phyloP scores from a whole-genome alignment of 2,797 vertebrate species.

The Cirrhinus molitorella region DNA sequence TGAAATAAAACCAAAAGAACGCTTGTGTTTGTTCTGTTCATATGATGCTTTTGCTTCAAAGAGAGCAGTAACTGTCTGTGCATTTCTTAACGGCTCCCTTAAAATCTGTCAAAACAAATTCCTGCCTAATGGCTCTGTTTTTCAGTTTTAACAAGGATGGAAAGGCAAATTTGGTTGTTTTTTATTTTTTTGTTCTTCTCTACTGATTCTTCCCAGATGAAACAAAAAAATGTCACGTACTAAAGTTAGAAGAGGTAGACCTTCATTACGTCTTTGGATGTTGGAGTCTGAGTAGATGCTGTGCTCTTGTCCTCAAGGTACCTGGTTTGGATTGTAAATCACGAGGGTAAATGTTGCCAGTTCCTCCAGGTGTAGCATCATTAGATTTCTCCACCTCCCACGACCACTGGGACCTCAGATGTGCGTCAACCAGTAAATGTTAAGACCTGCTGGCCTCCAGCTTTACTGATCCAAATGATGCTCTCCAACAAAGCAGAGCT shows the following conservation, averaged over 20 bases:
- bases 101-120: slow-evolving; percentile 24
- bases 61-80: neutral
- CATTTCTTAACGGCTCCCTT: neutral
- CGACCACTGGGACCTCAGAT: slow-evolving; percentile 57
- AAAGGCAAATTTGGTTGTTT: neutral
- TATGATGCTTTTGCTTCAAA: slow-evolving; percentile 8
- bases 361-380: slow-evolving; percentile 52
- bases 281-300: neutral
- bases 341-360: slow-evolving; percentile 31
- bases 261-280: neutral
- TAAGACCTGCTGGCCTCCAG: slow-evolving; percentile 48
- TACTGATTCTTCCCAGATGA: neutral
- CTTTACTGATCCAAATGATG: neutral
- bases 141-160: neutral
- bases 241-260: slow-evolving; percentile 6
- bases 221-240: neutral
- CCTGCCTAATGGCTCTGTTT: neutral
- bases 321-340: slow-evolving; percentile 15
- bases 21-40: slow-evolving; percentile 5
- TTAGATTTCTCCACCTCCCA: slow-evolving; percentile 49
- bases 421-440: slow-evolving; percentile 65
- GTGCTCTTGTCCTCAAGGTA: slow-evolving; percentile 27
- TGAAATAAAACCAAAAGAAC: slow-evolving; percentile 21
- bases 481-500: slow-evolving; percentile 6
- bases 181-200: neutral